Percentiles rank a stretch among this genome's conserved stretches.
These are phyloP conservation scores for Lanius collurio DNA, from an alignment of 2,113 vertebrate species.

Conservation along the genomic window DNA sequence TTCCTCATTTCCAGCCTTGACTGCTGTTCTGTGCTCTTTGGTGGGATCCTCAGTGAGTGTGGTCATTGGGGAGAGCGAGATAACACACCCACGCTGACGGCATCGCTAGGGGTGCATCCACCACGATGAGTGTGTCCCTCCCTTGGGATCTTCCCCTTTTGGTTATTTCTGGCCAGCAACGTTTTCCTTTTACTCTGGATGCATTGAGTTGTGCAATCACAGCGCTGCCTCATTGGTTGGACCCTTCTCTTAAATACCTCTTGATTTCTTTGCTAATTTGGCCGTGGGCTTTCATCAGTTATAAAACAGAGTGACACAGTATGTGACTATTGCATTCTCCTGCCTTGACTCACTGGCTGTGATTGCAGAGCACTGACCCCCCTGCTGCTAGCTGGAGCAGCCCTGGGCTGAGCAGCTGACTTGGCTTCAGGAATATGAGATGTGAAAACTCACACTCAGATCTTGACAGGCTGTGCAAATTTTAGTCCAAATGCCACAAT, in stretches of 20 bases:
- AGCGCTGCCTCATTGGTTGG: not conserved
- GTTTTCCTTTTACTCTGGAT: not conserved
- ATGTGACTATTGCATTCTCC: constrained; percentile 60
- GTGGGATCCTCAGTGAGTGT: not conserved
- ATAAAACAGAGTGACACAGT: constrained; percentile 39
- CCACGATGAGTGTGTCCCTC: not conserved
- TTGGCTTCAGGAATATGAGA: constrained; percentile 30
- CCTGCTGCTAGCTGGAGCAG: constrained; percentile 57
- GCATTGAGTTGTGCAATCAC: not conserved
- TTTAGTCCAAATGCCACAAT: constrained; percentile 71
- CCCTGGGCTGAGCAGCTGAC: not conserved
- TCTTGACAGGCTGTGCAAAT: constrained; percentile 72
- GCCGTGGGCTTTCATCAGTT: constrained; percentile 47
- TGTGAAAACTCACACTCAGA: constrained; percentile 62
- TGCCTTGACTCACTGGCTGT: constrained; percentile 68
- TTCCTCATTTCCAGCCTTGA: not conserved
- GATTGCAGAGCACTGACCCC: constrained; percentile 62
- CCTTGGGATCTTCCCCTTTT: not conserved
- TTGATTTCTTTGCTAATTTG: constrained; percentile 19
- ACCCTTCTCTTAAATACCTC: not conserved
- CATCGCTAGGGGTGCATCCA: not conserved
- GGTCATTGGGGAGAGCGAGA: not conserved
- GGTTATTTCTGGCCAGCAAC: not conserved
- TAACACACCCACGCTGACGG: not conserved
- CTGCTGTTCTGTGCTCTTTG: not conserved